Evolutionary conservation across 1,140 invertebrate genomes (phyloP), one percentile per base, ranked within the genome.

Genomic region (Semibalanus balanoides): DNA sequence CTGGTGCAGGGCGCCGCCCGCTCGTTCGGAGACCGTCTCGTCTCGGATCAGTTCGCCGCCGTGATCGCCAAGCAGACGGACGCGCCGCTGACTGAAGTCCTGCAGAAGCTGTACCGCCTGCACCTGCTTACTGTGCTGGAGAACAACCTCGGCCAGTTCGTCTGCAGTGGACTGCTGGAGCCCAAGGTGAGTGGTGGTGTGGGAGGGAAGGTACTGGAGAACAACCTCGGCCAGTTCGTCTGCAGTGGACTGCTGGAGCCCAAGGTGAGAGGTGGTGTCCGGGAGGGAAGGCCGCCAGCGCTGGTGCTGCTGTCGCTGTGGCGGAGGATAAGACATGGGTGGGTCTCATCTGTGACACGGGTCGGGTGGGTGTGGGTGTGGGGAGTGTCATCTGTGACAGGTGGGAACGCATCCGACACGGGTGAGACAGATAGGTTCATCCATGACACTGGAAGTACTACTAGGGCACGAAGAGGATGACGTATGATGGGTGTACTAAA

Each of bases 1-100:
- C 76, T 81, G 28, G 78, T 83, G 28, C 82, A 83, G 76, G 79
- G 76, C n/a, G 79, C 82, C 29, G 82, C 82, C 14, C 76, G 75
- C 73, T 78, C 81, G 30, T 83, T 76, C 76, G 82, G 79, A 27
- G 81, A 83, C 74, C 79, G 81, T 30, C 78, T 83, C 9, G 79
- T 83, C 70, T 78, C 81, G 40, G 81, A 83, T 28, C 78, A 80
- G 77, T 81, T 80, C 72, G 74, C 78, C 73, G 75, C 75, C 64
- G 78, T 51, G 3, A 78, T 80, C 30, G 31, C 79, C 22, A 76
- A 78, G 71, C 78, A 75, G 0, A 75, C 78, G 30, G 78, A 80
- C 27, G 43, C 29, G 22, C 76, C 79, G 29, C 77, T 82, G 28
- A 64, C 74, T 43, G 76, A 80, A 7, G 74, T 80, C 19, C 76